These are phyloP conservation scores for Mormyrus iriodes DNA, from an alignment of 2,113 vertebrate species.

Conservation along the genomic window DNA sequence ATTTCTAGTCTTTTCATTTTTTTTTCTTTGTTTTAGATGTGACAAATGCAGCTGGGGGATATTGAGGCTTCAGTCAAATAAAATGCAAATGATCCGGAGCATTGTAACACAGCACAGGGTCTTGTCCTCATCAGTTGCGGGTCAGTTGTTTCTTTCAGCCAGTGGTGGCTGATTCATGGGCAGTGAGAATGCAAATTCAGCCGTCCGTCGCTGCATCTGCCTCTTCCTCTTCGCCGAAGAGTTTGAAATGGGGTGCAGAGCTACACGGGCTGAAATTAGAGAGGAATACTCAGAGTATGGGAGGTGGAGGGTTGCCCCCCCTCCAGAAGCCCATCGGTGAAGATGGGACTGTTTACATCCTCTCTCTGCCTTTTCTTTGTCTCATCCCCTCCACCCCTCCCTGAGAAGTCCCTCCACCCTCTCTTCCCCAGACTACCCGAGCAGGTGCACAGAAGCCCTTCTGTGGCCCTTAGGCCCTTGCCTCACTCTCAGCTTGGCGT, in stretches of 20 bases:
- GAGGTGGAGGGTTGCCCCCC: not conserved
- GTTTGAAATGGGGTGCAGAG: not conserved
- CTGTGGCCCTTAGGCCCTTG: not conserved
- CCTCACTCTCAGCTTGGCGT: not conserved
- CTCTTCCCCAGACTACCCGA: not conserved
- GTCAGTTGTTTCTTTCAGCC: not conserved
- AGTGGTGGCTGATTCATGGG: not conserved
- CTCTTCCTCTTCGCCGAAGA: not conserved
- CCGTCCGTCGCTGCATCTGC: too few relatives aligned
- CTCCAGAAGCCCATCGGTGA: not conserved
- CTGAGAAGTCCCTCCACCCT: not conserved
- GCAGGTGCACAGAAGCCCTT: conserved; percentile 14
- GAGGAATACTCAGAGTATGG: not conserved
- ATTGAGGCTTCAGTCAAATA: not conserved
- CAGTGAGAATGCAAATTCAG: too few relatives aligned
- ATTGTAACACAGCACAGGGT: not conserved
- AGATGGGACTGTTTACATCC: not conserved
- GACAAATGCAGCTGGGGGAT: not conserved
- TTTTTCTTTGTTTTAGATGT: not conserved
- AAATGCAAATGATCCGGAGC: not conserved
- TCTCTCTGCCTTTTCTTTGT: not conserved
- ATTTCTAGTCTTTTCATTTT: not conserved
- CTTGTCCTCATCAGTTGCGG: not conserved
- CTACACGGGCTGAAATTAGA: not conserved
- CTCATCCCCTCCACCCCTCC: not conserved